Evolutionary conservation across 2,888 invertebrate species (phyloP).

Genomic region (Dinocampus coccinellae): DNA sequence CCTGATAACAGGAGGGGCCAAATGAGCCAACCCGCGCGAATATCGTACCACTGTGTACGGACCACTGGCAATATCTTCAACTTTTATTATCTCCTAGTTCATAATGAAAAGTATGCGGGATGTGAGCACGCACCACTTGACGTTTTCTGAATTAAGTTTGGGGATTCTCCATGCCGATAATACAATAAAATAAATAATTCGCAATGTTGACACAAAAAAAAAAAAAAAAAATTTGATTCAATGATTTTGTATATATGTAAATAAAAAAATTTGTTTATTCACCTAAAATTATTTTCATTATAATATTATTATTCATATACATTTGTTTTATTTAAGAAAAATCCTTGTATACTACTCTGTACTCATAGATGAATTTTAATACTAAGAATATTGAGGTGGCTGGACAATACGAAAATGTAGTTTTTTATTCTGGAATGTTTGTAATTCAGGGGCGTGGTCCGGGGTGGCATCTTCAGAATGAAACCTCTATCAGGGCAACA

Average conservation of each 20-base stretch:
- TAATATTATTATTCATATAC: too few species aligned
- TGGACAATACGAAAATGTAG: conserved; percentile 32
- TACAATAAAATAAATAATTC: too few species aligned
- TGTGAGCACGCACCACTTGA: conserved; percentile 63
- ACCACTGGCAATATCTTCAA: conserved; percentile 56
- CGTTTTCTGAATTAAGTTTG: conserved; percentile 28
- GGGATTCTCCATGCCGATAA: neutral
- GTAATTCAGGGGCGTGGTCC: conserved; percentile 61
- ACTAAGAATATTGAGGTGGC: conserved; percentile 49
- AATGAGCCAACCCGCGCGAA: conserved; percentile 69
- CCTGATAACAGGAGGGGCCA: conserved; percentile 67
- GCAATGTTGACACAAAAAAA: too few species aligned
- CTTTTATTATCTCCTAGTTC: conserved; percentile 57
- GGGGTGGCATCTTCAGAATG: conserved; percentile 66
- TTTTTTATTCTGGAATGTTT: conserved; percentile 24
- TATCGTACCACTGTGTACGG: conserved; percentile 57
- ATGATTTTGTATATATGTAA: too few species aligned
- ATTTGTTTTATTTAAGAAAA: too few species aligned
- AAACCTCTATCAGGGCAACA: conserved; percentile 64
- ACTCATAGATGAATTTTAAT: conserved; percentile 19
- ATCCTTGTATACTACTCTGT: too few species aligned
- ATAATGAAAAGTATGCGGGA: conserved; percentile 63
- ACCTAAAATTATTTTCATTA: too few species aligned
- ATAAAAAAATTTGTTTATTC: too few species aligned
- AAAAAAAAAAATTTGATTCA: too few species aligned